Conservation (phyloP, 2,888 invertebrate species). For the Synanthedon myopaeformis region DNA sequence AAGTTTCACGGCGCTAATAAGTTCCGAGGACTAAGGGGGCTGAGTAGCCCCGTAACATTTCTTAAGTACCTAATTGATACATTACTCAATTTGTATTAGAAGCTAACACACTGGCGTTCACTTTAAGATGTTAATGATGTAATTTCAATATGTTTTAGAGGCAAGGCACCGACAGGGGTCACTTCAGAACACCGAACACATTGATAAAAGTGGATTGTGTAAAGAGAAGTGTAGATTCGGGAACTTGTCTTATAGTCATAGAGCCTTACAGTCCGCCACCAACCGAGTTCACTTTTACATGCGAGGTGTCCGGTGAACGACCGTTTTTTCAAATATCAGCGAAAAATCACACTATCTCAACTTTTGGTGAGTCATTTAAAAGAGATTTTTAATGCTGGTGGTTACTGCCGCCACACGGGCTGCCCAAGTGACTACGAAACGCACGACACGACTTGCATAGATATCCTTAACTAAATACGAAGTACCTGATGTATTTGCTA, state of each 20-base stretch:
- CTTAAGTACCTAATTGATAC: too few species aligned
- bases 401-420: too few species aligned
- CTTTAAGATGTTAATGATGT: not conserved
- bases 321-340: slow-evolving; percentile 35
- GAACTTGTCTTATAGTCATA: slow-evolving; percentile 25
- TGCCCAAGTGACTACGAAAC: too few species aligned
- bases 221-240: slow-evolving; percentile 7
- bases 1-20: too few species aligned
- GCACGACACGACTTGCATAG: too few species aligned
- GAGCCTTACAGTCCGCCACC: slow-evolving; percentile 27
- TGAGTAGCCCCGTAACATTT: too few species aligned
- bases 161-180: slow-evolving; percentile 15
- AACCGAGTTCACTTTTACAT: slow-evolving; percentile 24
- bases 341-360: slow-evolving; percentile 24
- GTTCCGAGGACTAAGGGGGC: too few species aligned
- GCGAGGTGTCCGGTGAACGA: slow-evolving; percentile 53
- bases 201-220: slow-evolving; percentile 27
- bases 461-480: too few species aligned
- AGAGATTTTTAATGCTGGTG: too few species aligned
- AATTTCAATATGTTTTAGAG: slow-evolving; percentile 8
- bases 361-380: slow-evolving; percentile 27
- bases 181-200: slow-evolving; percentile 17
- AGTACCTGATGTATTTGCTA: too few species aligned
- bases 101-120: too few species aligned
- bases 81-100: too few species aligned